phyloP scores from a whole-genome alignment of 2,797 vertebrate species.

The Hydrophis major region DNA sequence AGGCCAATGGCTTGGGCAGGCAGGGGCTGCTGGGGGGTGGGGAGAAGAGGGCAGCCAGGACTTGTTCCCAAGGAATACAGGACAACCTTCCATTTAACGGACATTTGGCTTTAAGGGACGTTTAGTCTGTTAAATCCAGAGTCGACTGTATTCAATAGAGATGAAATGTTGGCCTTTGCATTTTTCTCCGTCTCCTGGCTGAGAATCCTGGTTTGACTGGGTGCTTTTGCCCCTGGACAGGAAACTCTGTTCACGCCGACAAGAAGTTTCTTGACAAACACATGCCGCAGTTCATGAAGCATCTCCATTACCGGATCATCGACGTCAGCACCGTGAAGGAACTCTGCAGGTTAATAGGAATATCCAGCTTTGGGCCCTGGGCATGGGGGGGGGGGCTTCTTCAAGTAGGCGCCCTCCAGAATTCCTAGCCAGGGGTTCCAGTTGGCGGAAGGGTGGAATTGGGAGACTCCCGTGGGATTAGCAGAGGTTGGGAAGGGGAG shows the following conservation, averaged over 20 bases:
- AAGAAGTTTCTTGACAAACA: conserved; percentile 96
- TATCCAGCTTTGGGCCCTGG: not conserved
- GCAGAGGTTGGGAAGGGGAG: not conserved
- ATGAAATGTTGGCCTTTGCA: too few species aligned
- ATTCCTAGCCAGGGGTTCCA: not conserved
- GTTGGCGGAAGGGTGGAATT: not conserved
- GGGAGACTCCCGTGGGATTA: not conserved
- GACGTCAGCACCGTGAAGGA: conserved; percentile 98
- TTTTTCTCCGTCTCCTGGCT: too few species aligned
- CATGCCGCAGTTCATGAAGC: conserved; percentile 97
- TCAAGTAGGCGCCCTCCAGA: not conserved
- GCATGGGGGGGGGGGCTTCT: not conserved
- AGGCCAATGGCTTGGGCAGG: not conserved
- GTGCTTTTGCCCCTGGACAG: conserved; percentile 71
- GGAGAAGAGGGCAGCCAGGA: not conserved
- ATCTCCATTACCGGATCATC: conserved; percentile 95
- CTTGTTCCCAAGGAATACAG: not conserved
- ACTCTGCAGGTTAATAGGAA: conserved; percentile 82
- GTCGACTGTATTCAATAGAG: not conserved
- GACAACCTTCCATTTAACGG: not conserved
- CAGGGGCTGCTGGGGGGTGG: not conserved
- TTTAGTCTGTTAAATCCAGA: not conserved
- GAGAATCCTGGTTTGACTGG: too few species aligned
- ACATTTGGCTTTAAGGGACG: not conserved
- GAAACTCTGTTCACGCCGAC: conserved; percentile 97